These are phyloP conservation scores for Leucozona laternaria DNA, from an alignment of 2,888 invertebrate genomes.

Conservation along the genomic window DNA sequence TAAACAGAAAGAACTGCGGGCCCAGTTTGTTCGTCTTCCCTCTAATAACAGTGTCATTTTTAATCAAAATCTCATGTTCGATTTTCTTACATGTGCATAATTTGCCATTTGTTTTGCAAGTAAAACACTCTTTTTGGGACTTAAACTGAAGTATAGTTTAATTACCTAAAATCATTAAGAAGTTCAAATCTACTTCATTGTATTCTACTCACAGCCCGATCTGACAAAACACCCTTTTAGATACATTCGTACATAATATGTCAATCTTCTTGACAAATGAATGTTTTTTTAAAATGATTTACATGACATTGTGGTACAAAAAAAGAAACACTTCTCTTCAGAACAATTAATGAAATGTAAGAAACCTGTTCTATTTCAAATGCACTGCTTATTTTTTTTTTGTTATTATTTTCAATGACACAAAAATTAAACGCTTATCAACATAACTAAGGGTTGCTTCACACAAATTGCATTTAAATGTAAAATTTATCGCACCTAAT, in stretches of 20 bases:
- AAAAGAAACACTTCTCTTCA: neutral
- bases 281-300: conserved; percentile 36
- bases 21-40: no score
- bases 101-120: neutral
- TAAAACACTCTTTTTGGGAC: neutral
- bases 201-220: neutral
- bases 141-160: neutral
- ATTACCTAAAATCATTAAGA: neutral
- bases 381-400: conserved; percentile 20
- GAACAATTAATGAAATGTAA: conserved; percentile 40
- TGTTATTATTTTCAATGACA: conserved; percentile 28
- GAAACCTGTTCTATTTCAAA: conserved; percentile 60
- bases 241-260: no score
- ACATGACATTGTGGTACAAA: conserved; percentile 24
- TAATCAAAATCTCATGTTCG: no score
- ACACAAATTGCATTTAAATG: conserved; percentile 57
- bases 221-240: neutral
- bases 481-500: conserved; percentile 27
- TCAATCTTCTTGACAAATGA: conserved; percentile 69
- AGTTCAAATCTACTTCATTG: neutral
- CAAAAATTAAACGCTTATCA: conserved; percentile 49
- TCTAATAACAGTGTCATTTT: no score
- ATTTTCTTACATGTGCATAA: no score
- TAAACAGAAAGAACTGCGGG: no score
- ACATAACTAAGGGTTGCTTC: conserved; percentile 13